Percentiles rank a stretch among this genome's conserved stretches.
Evolutionary conservation across 2,888 invertebrate species (phyloP).

Genomic region (Kryphioiulus occultus): DNA sequence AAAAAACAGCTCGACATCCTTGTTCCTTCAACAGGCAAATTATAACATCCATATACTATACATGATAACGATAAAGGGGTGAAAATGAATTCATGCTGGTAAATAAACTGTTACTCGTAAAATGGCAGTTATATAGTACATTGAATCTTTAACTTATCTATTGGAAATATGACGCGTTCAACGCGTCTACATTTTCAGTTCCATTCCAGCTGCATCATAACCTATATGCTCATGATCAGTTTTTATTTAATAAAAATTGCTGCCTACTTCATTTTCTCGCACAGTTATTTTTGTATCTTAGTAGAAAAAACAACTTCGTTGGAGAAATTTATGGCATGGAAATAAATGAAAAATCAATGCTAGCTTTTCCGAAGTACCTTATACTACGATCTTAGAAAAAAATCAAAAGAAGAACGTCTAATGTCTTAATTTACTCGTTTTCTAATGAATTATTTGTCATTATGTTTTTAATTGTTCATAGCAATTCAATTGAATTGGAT

Average conservation of each 20-base stretch:
- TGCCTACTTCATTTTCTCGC: constrained; percentile 28
- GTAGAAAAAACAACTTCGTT: constrained; percentile 30
- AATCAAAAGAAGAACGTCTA: constrained; percentile 29
- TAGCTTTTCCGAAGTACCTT: constrained; percentile 35
- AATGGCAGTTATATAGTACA: not conserved
- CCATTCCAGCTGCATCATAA: constrained; percentile 36
- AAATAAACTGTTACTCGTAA: not conserved
- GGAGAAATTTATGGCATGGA: constrained; percentile 39
- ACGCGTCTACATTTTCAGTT: constrained; percentile 39
- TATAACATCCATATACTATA: not conserved
- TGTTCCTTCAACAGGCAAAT: not conserved
- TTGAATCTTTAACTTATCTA: not conserved
- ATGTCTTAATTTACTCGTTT: constrained; percentile 16
- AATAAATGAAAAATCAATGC: constrained; percentile 21
- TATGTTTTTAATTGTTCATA: constrained; percentile 36
- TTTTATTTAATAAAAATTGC: constrained; percentile 32
- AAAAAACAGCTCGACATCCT: not conserved
- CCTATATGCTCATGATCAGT: constrained; percentile 32
- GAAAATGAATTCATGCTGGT: not conserved
- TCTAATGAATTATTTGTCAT: constrained; percentile 29
- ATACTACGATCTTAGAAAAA: constrained; percentile 39
- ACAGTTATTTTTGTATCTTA: constrained; percentile 38
- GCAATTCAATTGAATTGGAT: constrained; percentile 25
- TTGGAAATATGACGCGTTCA: not conserved
- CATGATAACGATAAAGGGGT: not conserved